Evolutionary conservation across 2,797 vertebrate species (phyloP).

Genomic region (Merluccius polli): DNA sequence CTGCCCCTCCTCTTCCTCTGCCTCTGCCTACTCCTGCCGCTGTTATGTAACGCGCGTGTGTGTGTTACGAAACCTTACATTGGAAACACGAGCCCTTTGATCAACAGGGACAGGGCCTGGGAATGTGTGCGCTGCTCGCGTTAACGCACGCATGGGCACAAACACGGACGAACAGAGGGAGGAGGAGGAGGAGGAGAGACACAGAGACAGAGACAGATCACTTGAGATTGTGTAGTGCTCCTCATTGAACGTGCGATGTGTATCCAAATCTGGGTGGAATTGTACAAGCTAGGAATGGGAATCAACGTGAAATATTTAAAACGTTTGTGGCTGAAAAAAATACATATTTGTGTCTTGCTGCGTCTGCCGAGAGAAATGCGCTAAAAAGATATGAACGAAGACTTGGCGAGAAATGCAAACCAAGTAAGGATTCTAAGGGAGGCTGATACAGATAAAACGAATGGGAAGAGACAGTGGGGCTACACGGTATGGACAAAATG

Average conservation of each 20-base stretch:
- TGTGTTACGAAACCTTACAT: constrained; percentile 71
- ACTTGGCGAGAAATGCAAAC: background rate
- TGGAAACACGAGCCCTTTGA: constrained; percentile 61
- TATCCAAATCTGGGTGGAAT: constrained; percentile 29
- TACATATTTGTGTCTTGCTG: background rate
- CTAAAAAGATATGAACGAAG: background rate
- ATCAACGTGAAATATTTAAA: constrained; percentile 47
- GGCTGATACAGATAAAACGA: background rate
- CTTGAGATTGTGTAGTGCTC: background rate
- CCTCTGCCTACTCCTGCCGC: constrained; percentile 46
- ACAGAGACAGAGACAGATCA: background rate
- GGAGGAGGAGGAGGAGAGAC: background rate
- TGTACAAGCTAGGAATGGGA: constrained; percentile 16
- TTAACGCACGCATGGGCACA: background rate
- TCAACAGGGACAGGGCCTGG: constrained; percentile 32
- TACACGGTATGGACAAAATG: background rate
- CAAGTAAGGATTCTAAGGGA: background rate
- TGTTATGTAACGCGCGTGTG: constrained; percentile 69
- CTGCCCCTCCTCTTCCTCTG: constrained; percentile 20
- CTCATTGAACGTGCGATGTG: constrained; percentile 18
- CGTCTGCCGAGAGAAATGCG: background rate
- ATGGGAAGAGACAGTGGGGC: background rate
- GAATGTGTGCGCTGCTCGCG: constrained; percentile 18
- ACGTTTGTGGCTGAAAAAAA: constrained; percentile 24
- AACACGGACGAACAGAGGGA: constrained; percentile 8